Conservation (phyloP, 1,140 invertebrate genomes). For the Magallana angulata region DNA sequence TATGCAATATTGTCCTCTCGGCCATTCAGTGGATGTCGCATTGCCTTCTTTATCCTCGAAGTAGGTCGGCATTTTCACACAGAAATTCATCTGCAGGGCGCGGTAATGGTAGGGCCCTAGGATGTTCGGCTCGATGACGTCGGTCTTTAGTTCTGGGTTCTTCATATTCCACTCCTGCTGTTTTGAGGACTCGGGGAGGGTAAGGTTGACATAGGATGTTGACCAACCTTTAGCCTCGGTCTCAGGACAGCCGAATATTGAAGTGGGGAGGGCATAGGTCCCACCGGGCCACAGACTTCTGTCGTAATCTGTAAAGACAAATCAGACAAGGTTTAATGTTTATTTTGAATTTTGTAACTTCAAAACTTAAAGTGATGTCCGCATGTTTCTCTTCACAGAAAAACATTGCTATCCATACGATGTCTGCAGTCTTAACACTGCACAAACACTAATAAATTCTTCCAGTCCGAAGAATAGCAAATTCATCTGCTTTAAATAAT, state of each 20-base stretch:
- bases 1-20: conserved; percentile 31
- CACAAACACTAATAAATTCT: no score
- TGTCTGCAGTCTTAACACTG: no score
- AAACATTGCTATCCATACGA: no score
- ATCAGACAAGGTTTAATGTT: background rate
- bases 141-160: background rate
- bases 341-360: background rate
- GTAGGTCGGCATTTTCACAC: conserved; percentile 4
- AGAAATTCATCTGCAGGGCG: conserved; percentile 43
- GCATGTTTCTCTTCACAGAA: no score
- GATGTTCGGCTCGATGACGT: conserved; percentile 33
- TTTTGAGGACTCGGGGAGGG: background rate
- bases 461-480: no score
- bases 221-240: conserved; percentile 9
- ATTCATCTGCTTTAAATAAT: no score
- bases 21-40: background rate
- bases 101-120: conserved; percentile 34
- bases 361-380: background rate
- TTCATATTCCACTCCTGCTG: conserved; percentile 26
- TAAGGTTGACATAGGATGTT: conserved; percentile 43
- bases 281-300: conserved; percentile 32
- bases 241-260: conserved; percentile 52
- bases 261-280: conserved; percentile 16
- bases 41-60: background rate
- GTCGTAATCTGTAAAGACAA: background rate